A percentile compares a stretch with the other conserved stretches of the same genome.
phyloP scores from a whole-genome alignment of 2,113 vertebrate species.

The Mastomys coucha region DNA sequence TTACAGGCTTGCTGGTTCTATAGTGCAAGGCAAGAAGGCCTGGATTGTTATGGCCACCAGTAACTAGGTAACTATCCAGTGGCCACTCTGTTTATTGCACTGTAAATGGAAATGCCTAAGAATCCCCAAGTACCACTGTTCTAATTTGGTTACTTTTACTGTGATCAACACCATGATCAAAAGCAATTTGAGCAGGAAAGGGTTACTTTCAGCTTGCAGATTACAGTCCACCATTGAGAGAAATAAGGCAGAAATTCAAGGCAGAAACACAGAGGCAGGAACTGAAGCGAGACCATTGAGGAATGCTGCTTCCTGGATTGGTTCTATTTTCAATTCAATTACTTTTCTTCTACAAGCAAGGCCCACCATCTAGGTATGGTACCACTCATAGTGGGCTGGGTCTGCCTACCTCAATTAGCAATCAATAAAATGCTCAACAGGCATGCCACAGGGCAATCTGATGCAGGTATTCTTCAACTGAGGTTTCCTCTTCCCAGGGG shows the following conservation, averaged over 20 bases:
- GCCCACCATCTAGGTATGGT: not conserved
- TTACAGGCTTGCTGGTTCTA: not conserved
- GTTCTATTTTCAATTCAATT: not conserved
- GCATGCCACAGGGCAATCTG: not conserved
- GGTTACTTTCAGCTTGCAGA: not conserved
- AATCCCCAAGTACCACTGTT: not conserved
- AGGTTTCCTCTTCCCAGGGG: not conserved
- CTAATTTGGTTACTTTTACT: not conserved
- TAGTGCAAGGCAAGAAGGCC: accelerated
- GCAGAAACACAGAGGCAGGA: not conserved
- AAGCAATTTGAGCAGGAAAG: not conserved
- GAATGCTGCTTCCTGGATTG: not conserved
- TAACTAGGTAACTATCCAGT: too few species aligned
- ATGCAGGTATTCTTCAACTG: not conserved
- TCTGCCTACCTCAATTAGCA: not conserved
- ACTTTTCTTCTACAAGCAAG: not conserved
- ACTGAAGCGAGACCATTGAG: not conserved
- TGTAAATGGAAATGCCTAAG: not conserved
- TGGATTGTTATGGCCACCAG: not conserved
- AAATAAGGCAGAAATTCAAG: not conserved
- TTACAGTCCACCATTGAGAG: not conserved
- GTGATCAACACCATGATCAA: not conserved
- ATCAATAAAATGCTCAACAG: not conserved
- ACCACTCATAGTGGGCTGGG: not conserved
- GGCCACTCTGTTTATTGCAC: not conserved